These are phyloP conservation scores for Drosophila mettleri DNA, from an alignment of 2,888 invertebrate species.

Conservation along the genomic window DNA sequence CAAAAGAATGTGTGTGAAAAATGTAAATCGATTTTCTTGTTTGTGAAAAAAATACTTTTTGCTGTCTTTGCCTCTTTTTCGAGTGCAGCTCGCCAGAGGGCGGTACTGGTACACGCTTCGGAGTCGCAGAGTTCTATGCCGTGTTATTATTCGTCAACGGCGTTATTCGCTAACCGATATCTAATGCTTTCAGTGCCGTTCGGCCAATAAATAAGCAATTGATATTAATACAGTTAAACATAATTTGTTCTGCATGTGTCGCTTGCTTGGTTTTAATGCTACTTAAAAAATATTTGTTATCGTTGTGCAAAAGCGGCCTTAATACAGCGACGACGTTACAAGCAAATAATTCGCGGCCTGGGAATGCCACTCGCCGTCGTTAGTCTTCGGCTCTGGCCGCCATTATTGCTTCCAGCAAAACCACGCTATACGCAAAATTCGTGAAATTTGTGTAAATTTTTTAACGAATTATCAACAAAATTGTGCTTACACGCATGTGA, in stretches of 20 bases:
- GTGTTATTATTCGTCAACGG: slow-evolving; percentile 42
- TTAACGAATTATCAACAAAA: slow-evolving; percentile 76
- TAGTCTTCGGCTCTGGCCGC: slow-evolving; percentile 86
- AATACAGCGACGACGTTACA: slow-evolving; percentile 39
- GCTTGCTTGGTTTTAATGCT: slow-evolving; percentile 2
- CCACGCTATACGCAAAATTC: slow-evolving; percentile 83
- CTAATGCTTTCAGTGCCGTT: slow-evolving; percentile 29
- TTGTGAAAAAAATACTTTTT: slow-evolving; percentile 80
- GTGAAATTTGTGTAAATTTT: slow-evolving; percentile 73
- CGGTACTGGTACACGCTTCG: slow-evolving; percentile 55
- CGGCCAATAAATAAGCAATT: slow-evolving; percentile 5
- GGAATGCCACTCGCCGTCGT: slow-evolving; percentile 67
- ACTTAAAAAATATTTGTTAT: slow-evolving; percentile 19
- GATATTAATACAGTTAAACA: slow-evolving; percentile 11
- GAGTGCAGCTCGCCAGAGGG: slow-evolving; percentile 51
- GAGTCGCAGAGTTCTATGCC: slow-evolving; percentile 67
- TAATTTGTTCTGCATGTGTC: slow-evolving; percentile 31
- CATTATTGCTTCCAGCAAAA: slow-evolving; percentile 90
- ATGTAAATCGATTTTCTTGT: slow-evolving; percentile 83
- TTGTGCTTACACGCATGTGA: slow-evolving; percentile 62
- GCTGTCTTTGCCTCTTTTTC: slow-evolving; percentile 49
- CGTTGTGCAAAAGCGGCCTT: slow-evolving; percentile 25
- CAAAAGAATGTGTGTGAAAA: slow-evolving; percentile 83
- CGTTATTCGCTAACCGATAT: slow-evolving; percentile 44
- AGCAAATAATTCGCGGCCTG: slow-evolving; percentile 51